These are phyloP conservation scores for Podocnemis expansa DNA, from an alignment of 2,113 vertebrate species.

Conservation along the genomic window DNA sequence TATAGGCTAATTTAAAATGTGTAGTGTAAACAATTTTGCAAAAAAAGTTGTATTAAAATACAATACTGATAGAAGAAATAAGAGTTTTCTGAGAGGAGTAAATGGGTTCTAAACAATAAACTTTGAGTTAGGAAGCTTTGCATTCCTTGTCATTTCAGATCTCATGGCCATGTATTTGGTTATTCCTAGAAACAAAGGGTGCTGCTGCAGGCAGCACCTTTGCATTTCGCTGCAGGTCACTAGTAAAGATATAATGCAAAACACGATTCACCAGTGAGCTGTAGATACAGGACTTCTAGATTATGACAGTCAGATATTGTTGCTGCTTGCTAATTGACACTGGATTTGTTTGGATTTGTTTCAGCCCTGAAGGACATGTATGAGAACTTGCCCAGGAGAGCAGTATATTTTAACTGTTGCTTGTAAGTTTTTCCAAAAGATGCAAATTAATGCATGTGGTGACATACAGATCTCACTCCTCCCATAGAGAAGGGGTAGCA, in stretches of 20 bases:
- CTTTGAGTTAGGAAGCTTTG: background rate
- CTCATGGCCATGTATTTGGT: background rate
- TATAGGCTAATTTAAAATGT: fast-evolving
- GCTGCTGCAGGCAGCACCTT: background rate
- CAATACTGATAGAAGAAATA: background rate
- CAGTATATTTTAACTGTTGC: background rate
- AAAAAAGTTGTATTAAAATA: background rate
- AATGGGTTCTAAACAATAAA: background rate
- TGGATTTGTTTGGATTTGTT: background rate
- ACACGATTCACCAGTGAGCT: background rate
- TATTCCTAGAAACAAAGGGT: background rate
- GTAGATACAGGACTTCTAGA: background rate
- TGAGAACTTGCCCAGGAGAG: background rate
- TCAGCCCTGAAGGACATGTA: background rate
- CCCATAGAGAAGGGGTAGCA: background rate
- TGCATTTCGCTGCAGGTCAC: background rate
- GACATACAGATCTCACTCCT: background rate
- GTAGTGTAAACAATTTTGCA: background rate
- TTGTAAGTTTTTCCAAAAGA: background rate
- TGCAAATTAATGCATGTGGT: background rate
- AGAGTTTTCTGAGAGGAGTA: background rate
- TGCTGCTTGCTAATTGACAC: background rate
- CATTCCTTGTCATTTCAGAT: background rate
- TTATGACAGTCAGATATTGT: fast-evolving
- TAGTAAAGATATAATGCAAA: background rate